Evolutionary conservation across 1,140 invertebrate genomes (phyloP), one percentile per base, ranked within the genome.

Genomic region (Drosophila pallidifrons): DNA sequence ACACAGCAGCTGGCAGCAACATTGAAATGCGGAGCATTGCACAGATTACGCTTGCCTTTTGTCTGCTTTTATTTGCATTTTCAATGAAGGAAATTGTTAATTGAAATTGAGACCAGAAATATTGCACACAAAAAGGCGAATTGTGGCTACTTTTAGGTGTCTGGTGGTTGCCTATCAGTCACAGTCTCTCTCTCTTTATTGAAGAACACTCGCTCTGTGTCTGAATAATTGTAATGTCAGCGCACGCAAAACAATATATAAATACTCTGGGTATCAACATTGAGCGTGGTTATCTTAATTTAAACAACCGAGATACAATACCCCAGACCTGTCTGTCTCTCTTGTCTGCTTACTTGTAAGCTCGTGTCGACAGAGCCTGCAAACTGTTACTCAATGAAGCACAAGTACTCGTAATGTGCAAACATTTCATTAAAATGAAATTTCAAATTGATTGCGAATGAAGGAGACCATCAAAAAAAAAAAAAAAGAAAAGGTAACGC

Each of bases 51-150:
- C 58, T 25, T 55, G 75, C 51, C 49, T 75, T 46, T 68, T 65
- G 65, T 57, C 54, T 79, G 79, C 63, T 79, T 86, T 75, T 45
- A 85, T 85, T 86, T 85, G 79, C 82, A 85, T 85, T 69, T 49
- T 47, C 66, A 81, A 77, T 55, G 15, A 52, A 52, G 49, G 49
- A 81, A 86, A 81, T 79, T 75, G 75, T 61, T 72, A 78, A 81
- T 75, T 71, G 32, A 20, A 75, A 79, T 69, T 61, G 52, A 43
- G 61, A 49, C 49, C 46, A 71, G 63, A 60, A 41, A 45, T 5
- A 41, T 41, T 41, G 15, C 13, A 58, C 10, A 38, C 6, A 63
- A 74, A 58, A 15, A 8, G 6, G 70, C 20, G 28, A 58, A 68
- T 46, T 30, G 51, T 32, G n/a, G 51, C 28, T 32, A 52, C 51